Conservation (phyloP, 2,888 invertebrate genomes). For the Suillia variegata region DNA sequence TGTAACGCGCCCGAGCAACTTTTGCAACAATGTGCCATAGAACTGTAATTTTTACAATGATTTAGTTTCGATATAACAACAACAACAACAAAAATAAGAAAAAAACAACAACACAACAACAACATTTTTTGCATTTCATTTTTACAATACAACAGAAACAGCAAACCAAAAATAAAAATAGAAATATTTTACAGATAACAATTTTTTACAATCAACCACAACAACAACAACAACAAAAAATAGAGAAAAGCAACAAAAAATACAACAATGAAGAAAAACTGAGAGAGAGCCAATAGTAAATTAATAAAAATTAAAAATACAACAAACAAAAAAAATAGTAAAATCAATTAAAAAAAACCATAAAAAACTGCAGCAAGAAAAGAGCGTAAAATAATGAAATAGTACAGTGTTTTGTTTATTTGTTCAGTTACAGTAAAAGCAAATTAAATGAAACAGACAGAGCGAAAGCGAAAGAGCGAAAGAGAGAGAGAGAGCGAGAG, state of each 20-base stretch:
- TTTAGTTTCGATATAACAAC: constrained; percentile 20
- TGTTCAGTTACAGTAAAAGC: too few species aligned
- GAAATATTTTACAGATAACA: constrained; percentile 26
- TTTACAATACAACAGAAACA: constrained; percentile 7
- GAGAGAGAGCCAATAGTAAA: not conserved
- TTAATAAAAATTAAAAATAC: constrained; percentile 27
- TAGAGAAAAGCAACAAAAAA: not conserved
- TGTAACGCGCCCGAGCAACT: constrained; percentile 15
- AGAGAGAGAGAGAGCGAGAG: constrained; percentile 38
- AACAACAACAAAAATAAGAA: too few species aligned
- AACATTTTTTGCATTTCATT: constrained; percentile 12
- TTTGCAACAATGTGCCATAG: constrained; percentile 54
- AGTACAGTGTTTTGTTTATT: constrained; percentile 48
- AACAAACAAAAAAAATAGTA: constrained; percentile 28
- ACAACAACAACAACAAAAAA: not conserved
- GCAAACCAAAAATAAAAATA: constrained; percentile 29
- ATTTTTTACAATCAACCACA: constrained; percentile 32
- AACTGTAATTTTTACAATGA: constrained; percentile 45
- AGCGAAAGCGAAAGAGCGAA: constrained; percentile 10
- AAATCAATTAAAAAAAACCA: constrained; percentile 34
- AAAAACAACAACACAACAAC: too few species aligned
- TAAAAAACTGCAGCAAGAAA: constrained; percentile 48
- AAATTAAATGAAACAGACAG: constrained; percentile 21
- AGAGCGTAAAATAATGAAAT: not conserved
- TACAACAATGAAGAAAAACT: not conserved